These are phyloP conservation scores for Petrocephalus microphthalmus DNA, from an alignment of 2,113 vertebrate genomes.

Conservation along the genomic window DNA sequence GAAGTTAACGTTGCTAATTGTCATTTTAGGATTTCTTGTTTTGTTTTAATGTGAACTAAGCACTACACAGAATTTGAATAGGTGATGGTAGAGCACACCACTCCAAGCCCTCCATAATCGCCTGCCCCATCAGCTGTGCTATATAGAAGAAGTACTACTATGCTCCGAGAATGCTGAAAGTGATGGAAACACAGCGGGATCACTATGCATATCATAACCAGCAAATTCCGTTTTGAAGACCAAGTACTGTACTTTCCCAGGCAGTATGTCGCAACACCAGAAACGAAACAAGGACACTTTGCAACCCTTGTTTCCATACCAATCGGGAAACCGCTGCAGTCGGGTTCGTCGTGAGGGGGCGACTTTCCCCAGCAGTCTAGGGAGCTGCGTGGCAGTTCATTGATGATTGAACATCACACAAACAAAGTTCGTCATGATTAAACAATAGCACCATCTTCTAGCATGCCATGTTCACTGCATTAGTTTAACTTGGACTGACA, in stretches of 20 bases:
- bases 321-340: neutral
- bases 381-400: neutral
- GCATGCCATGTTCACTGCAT: neutral
- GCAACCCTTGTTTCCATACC: neutral
- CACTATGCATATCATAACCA: neutral
- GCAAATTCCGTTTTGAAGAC: neutral
- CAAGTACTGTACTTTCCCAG: neutral
- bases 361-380: neutral
- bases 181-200: neutral
- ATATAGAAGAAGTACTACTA: neutral
- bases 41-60: neutral
- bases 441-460: neutral
- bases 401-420: neutral
- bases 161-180: neutral
- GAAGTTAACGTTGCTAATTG: neutral
- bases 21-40: neutral
- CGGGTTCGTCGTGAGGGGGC: neutral
- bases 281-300: neutral
- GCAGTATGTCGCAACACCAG: neutral
- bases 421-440: neutral
- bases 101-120: neutral
- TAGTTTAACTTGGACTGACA: neutral
- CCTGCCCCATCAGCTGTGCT: neutral
- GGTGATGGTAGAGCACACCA: neutral
- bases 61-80: neutral